Base-by-base conservation (phyloP, 2,113 vertebrate genomes). In the Sinosuthora webbiana region DNA sequence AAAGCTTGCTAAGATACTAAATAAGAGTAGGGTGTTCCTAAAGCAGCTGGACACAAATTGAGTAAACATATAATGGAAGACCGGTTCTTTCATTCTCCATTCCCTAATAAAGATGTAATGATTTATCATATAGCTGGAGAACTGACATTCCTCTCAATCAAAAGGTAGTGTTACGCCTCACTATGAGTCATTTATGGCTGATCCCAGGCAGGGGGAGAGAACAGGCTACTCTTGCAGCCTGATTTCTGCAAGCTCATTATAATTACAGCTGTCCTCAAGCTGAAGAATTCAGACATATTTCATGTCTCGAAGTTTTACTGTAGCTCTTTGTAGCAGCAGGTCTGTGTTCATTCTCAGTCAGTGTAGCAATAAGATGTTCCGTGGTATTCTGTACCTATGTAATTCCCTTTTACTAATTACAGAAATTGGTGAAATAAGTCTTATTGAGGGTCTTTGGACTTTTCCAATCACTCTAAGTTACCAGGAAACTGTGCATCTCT, bases 11-110 rank as follows among this genome's bases (percentile, higher is more conserved):
- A 89, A 96, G 49, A 94, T 93, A 84, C 86, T 93, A 67, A 94
- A 87, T 47, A 79, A 92, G 71, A 88, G 79, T 21, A 52, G 81
- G 71, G 59, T 60, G 44, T 89, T 88, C 76, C 94, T 92, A 67
- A 83, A 95, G 75, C 95, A 96, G 92, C 97, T 97, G 97, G 95
- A 73, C 71, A 75, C 89, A 93, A 93, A 96, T 89, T 95, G 88
- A 77, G 80, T 95, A 52, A 52, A 28, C 45, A 73, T 81, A 88
- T 71, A 95, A 73, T 59, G 70, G 82, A 90, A 91, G 75, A 77
- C 17, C 0, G 0, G 33, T 91, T 70, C 80, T 93, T 50, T 81
- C 57, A 24, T 57, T 94, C 73, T 89, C 47, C 35, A 60, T 90
- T 96, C 87, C 64, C 79, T 86, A 91, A 89, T 83, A 95, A 89